Conservation (phyloP, 2,797 vertebrate genomes). For the Margarornis squamiger region DNA sequence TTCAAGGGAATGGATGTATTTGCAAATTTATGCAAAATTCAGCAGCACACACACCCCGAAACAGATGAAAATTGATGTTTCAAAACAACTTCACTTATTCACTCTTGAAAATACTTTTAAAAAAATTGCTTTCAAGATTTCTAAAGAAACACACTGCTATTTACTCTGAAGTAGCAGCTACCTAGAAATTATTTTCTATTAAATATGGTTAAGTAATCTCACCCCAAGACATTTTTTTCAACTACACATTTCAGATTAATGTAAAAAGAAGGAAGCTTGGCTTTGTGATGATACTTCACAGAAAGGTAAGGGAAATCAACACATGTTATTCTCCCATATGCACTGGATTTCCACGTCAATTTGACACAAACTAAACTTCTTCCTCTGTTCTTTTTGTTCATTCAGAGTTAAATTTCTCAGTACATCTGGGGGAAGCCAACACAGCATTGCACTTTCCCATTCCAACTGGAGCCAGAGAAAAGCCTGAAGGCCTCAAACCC, state of each 20-base stretch:
- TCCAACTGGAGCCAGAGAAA: background rate
- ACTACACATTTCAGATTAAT: background rate
- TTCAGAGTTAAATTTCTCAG: background rate
- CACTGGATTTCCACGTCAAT: background rate
- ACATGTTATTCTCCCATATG: background rate
- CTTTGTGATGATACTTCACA: background rate
- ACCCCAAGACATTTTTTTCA: background rate
- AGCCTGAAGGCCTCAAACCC: background rate
- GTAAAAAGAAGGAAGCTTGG: fast-evolving
- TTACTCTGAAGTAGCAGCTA: background rate
- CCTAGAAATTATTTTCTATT: background rate
- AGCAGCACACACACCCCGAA: background rate
- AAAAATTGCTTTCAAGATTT: background rate
- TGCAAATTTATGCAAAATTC: background rate
- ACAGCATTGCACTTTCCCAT: background rate
- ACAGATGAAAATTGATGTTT: background rate
- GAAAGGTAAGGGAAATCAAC: background rate
- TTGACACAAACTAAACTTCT: background rate
- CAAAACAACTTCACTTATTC: background rate
- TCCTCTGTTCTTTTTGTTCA: background rate
- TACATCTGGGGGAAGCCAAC: background rate
- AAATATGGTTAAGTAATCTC: background rate
- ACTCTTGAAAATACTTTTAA: background rate
- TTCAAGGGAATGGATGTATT: background rate
- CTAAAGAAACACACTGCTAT: background rate